Conservation (phyloP, 2,113 vertebrate genomes). For the Fregata magnificens region DNA sequence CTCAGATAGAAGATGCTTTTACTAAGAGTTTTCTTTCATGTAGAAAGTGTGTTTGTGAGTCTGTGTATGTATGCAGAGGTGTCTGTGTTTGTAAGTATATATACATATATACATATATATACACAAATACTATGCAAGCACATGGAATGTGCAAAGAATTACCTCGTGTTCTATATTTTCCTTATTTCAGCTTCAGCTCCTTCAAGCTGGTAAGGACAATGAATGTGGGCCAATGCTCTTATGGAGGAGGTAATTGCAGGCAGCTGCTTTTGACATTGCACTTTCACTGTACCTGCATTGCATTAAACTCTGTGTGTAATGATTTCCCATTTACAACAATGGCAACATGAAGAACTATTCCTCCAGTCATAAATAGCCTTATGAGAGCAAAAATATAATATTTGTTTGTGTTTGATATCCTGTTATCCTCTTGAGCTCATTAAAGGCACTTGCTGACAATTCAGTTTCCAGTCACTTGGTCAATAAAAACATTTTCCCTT, state of each 20-base stretch:
- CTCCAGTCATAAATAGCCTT: background rate
- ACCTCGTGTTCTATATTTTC: background rate
- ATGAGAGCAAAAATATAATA: background rate
- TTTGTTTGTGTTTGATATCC: background rate
- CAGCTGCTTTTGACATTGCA: background rate
- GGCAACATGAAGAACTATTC: background rate
- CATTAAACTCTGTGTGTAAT: background rate
- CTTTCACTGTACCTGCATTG: background rate
- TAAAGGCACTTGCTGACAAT: background rate
- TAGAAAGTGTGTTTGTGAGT: background rate
- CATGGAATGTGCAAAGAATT: background rate
- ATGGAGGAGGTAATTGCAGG: background rate
- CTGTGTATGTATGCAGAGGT: background rate
- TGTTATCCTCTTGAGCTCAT: background rate
- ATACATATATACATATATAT: background rate
- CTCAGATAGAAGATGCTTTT: background rate
- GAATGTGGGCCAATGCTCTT: background rate
- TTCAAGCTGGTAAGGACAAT: background rate
- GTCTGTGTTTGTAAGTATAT: background rate
- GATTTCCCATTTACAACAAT: background rate
- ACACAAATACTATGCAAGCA: background rate
- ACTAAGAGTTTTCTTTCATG: background rate
- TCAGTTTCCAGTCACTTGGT: background rate
- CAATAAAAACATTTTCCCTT: background rate
- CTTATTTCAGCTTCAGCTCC: background rate